Percentiles rank a stretch among this genome's conserved stretches.
Conservation (phyloP, 2,113 vertebrate genomes). For the Panthera uncia region DNA sequence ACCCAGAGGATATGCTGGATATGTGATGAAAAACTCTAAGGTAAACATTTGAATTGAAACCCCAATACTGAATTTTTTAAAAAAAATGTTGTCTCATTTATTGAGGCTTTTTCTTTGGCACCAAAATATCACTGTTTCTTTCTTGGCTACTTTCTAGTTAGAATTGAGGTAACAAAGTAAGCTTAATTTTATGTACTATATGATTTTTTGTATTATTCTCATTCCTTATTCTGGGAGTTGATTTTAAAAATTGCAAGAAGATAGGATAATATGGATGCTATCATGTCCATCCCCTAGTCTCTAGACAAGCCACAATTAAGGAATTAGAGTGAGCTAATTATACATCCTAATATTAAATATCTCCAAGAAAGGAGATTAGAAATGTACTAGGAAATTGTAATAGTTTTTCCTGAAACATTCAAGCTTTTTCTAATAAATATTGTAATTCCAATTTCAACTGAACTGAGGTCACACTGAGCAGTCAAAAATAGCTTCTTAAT, state of each 20-base stretch:
- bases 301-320: slow-evolving; percentile 36
- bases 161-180: background rate
- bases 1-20: background rate
- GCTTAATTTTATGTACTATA: slow-evolving; percentile 7
- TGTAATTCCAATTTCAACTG: slow-evolving; percentile 60
- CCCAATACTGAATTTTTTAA: background rate
- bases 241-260: slow-evolving; percentile 10
- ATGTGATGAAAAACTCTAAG: slow-evolving; percentile 37
- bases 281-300: background rate
- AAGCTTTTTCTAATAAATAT: slow-evolving; percentile 66
- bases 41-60: slow-evolving; percentile 43
- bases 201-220: background rate
- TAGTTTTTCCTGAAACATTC: slow-evolving; percentile 63
- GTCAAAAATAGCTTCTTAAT: slow-evolving; percentile 64
- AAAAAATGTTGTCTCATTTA: slow-evolving; percentile 51
- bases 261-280: background rate
- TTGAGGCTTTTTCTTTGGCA: slow-evolving; percentile 31
- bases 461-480: slow-evolving; percentile 32
- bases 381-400: slow-evolving; percentile 48
- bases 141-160: background rate
- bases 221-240: slow-evolving; percentile 20
- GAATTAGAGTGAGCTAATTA: slow-evolving; percentile 61
- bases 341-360: slow-evolving; percentile 56
- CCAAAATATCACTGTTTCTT: background rate
- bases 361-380: slow-evolving; percentile 64